Conservation (phyloP, 92 coral and sea anemone species). For the Zoanthus gigantus region DNA sequence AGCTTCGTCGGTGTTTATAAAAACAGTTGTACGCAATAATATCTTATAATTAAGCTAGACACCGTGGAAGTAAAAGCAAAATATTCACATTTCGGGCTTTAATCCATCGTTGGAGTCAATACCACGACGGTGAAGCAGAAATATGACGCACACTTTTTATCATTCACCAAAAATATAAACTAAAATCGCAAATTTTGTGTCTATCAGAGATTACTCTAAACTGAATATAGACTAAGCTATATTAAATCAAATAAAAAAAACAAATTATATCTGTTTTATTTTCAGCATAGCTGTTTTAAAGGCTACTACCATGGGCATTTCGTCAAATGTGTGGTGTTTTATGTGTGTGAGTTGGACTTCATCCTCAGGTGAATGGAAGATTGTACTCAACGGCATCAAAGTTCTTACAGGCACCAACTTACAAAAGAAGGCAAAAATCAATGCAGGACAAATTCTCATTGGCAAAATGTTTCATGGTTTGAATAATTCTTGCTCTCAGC, state of each 20-base stretch:
- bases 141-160: too few relatives aligned
- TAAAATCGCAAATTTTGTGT: too few relatives aligned
- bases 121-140: too few relatives aligned
- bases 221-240: too few relatives aligned
- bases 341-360: constrained; percentile 24
- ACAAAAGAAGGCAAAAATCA: background rate
- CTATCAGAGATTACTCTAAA: too few relatives aligned
- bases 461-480: constrained; percentile 1
- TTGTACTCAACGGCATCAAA: background rate
- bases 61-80: too few relatives aligned
- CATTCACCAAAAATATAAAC: too few relatives aligned
- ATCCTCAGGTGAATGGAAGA: background rate
- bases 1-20: too few relatives aligned
- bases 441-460: background rate
- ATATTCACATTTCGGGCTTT: too few relatives aligned
- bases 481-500: background rate
- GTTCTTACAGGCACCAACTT: background rate
- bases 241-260: background rate
- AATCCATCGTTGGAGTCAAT: too few relatives aligned
- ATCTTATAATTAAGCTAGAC: too few relatives aligned
- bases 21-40: too few relatives aligned
- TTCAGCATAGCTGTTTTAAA: background rate
- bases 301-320: background rate
- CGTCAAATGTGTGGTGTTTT: constrained; percentile 24
- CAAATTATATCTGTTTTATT: background rate